These are phyloP conservation scores for Xenus cinereus DNA, from an alignment of 2,113 vertebrate species.

Conservation along the genomic window DNA sequence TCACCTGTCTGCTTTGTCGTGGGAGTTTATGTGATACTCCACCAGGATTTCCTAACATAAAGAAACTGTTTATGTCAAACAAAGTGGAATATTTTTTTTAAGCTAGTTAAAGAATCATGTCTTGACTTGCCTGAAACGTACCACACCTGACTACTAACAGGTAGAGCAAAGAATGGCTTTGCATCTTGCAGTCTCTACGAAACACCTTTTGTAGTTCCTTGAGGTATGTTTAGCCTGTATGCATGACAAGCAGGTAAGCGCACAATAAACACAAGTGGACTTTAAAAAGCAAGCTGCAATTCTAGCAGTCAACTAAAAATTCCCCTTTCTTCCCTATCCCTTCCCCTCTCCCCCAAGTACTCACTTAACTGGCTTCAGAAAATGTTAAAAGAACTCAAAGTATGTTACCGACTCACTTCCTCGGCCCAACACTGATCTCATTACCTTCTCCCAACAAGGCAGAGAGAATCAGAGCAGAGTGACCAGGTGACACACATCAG, in stretches of 20 bases:
- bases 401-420: neutral
- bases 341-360: neutral
- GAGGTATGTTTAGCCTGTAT: neutral
- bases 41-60: conserved; percentile 65
- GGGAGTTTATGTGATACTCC: conserved; percentile 60
- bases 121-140: conserved; percentile 35
- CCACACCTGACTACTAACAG: conserved; percentile 42
- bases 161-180: neutral
- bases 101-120: conserved; percentile 9
- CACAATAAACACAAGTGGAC: neutral
- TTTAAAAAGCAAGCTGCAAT: neutral
- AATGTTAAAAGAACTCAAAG: neutral
- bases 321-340: neutral
- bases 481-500: neutral
- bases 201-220: neutral
- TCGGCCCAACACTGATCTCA: neutral
- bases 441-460: neutral
- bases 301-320: neutral
- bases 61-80: conserved; percentile 43
- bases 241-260: accelerated
- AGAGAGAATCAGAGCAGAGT: neutral
- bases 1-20: conserved; percentile 30
- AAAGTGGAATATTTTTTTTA: conserved; percentile 25
- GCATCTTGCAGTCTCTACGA: neutral
- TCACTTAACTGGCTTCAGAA: neutral